Percentiles rank a stretch among this genome's conserved stretches.
These are phyloP conservation scores for Helarctos malayanus DNA, from an alignment of 2,797 vertebrate genomes.

Conservation along the genomic window DNA sequence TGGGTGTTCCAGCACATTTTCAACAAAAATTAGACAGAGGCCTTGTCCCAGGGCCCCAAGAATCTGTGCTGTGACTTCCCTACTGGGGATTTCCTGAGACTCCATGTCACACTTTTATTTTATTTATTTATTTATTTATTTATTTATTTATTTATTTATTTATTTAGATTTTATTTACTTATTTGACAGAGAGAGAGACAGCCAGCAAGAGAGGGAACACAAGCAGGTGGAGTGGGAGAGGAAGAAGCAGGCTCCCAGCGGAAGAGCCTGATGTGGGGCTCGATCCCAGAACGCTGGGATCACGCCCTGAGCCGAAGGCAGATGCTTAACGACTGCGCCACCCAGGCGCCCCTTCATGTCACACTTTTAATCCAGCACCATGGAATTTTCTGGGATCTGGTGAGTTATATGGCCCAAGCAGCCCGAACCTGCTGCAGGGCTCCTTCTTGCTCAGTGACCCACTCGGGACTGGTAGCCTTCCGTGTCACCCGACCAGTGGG, in stretches of 20 bases:
- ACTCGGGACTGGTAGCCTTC: neutral
- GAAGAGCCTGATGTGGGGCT: no score
- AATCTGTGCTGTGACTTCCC: neutral
- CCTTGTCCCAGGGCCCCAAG: neutral
- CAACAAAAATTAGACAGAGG: neutral
- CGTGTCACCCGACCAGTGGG: neutral
- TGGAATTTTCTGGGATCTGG: neutral
- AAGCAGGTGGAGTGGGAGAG: no score
- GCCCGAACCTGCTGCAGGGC: neutral
- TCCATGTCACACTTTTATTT: neutral
- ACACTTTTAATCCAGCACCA: neutral
- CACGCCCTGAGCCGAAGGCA: no score
- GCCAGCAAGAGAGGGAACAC: no score
- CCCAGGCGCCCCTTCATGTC: no score
- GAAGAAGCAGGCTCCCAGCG: no score
- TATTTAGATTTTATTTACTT: no score
- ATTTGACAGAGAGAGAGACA: no score
- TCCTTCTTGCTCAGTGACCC: neutral
- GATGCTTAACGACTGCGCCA: no score
- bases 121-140: no score
- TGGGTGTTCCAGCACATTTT: neutral
- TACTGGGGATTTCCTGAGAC: neutral
- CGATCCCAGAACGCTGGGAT: no score
- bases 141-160: no score
- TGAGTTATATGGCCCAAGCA: neutral